phyloP scores from a whole-genome alignment of 1,140 invertebrate species.

The Leptoteleia sp. region DNA sequence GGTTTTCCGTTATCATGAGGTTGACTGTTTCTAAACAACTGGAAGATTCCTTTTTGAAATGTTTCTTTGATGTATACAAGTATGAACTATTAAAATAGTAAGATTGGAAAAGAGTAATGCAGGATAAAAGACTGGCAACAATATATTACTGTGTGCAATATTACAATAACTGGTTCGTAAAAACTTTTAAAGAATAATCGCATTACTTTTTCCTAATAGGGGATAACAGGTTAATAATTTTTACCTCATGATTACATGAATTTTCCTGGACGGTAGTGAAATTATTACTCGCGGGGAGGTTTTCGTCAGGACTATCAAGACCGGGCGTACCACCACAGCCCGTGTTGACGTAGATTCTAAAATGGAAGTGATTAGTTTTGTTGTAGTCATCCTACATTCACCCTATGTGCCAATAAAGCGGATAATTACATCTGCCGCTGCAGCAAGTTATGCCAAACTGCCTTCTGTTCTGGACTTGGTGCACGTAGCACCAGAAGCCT shows the following conservation, averaged over 20 bases:
- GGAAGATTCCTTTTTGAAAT: slow-evolving; percentile 66
- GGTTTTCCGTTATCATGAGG: slow-evolving; percentile 81
- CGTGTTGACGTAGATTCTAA: slow-evolving; percentile 86
- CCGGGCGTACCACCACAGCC: slow-evolving; percentile 80
- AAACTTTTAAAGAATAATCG: background rate
- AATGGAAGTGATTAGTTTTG: slow-evolving; percentile 71
- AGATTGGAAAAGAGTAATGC: slow-evolving; percentile 28
- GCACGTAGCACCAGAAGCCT: slow-evolving; percentile 88
- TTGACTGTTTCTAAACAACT: slow-evolving; percentile 59
- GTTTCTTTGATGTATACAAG: slow-evolving; percentile 56
- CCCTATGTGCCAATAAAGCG: slow-evolving; percentile 23
- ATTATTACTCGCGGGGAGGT: slow-evolving; percentile 68
- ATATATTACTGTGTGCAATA: no score
- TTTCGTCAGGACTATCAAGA: slow-evolving; percentile 86
- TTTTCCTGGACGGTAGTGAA: slow-evolving; percentile 70
- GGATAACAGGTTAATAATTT: background rate
- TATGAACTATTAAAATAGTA: background rate
- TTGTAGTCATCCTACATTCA: slow-evolving; percentile 8
- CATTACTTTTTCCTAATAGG: slow-evolving; percentile 27
- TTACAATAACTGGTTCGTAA: no score
- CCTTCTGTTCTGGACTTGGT: slow-evolving; percentile 90
- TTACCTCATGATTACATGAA: slow-evolving; percentile 74
- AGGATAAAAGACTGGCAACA: no score
- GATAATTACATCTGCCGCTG: slow-evolving; percentile 89
- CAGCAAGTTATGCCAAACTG: slow-evolving; percentile 93